A percentile compares a stretch with the other conserved stretches of the same genome.
Conservation (phyloP, 2,888 invertebrate species). For the Cantharis flavilabris region DNA sequence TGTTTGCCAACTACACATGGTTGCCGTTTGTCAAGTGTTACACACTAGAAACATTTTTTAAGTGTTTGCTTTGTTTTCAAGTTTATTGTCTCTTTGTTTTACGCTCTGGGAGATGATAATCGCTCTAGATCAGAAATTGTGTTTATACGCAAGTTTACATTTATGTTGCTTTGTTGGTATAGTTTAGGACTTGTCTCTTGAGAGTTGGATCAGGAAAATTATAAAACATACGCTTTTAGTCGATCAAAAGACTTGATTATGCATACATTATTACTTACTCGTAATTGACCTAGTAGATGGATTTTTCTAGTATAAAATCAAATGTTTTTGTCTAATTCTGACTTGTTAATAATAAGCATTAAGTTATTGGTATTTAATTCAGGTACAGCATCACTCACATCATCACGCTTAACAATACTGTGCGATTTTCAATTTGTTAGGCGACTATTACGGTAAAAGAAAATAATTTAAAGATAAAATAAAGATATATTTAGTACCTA, state of each 20-base stretch:
- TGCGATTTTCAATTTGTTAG: too few relatives aligned
- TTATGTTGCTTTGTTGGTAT: conserved; percentile 4
- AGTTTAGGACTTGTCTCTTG: not conserved
- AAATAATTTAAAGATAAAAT: too few relatives aligned
- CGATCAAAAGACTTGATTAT: not conserved
- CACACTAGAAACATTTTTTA: conserved; percentile 46
- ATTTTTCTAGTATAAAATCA: not conserved
- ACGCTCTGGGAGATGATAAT: conserved; percentile 42
- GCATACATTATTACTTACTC: not conserved
- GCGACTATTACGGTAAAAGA: too few relatives aligned
- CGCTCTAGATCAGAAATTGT: conserved; percentile 42
- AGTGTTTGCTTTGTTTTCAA: conserved; percentile 45
- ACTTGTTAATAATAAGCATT: too few relatives aligned
- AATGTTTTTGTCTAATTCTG: not conserved
- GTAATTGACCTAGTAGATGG: not conserved
- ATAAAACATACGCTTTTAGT: not conserved
- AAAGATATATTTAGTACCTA: too few relatives aligned
- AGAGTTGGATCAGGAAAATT: not conserved
- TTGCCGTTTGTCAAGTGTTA: conserved; percentile 53
- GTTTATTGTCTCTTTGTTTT: conserved; percentile 41
- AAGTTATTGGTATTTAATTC: too few relatives aligned
- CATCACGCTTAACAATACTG: too few relatives aligned
- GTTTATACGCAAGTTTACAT: conserved; percentile 29
- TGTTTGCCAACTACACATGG: conserved; percentile 40
- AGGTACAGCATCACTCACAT: too few relatives aligned